Conservation (phyloP, 1,140 invertebrate genomes). For the Catajapyx aquilonaris region DNA sequence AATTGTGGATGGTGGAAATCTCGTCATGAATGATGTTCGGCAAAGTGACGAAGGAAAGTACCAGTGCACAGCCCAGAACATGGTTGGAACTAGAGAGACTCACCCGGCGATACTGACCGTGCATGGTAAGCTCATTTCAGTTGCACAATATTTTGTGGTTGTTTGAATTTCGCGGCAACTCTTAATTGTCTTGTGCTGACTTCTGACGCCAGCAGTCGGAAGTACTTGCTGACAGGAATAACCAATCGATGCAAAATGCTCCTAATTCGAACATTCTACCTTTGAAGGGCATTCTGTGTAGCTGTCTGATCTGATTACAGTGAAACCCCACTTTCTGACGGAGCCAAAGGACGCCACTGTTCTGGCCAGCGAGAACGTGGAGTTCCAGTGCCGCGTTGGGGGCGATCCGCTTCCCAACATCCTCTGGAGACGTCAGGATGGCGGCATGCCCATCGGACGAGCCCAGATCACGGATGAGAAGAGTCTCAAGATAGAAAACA, state of each 20-base stretch:
- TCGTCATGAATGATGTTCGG: slow-evolving; percentile 62
- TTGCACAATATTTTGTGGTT: too few relatives aligned
- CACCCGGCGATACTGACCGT: slow-evolving; percentile 53
- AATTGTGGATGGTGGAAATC: slow-evolving; percentile 55
- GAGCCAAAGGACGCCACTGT: slow-evolving; percentile 67
- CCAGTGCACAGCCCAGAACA: slow-evolving; percentile 64
- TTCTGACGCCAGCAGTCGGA: too few relatives aligned
- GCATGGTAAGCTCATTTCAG: slow-evolving; percentile 56
- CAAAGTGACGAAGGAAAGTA: slow-evolving; percentile 67
- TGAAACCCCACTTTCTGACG: slow-evolving; percentile 69
- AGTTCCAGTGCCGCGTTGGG: slow-evolving; percentile 71
- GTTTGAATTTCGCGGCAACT: too few relatives aligned
- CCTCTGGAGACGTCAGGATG: slow-evolving; percentile 71
- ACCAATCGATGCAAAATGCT: too few relatives aligned
- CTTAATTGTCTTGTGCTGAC: too few relatives aligned
- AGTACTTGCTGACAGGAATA: too few relatives aligned
- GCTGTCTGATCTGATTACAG: slow-evolving; percentile 29
- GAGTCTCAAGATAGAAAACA: slow-evolving; percentile 47
- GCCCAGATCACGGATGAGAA: slow-evolving; percentile 51
- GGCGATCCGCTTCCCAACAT: slow-evolving; percentile 76
- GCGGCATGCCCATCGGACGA: slow-evolving; percentile 53
- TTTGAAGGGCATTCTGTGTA: too few relatives aligned
- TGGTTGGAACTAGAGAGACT: slow-evolving; percentile 61
- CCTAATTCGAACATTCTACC: too few relatives aligned
- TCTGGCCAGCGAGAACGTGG: slow-evolving; percentile 51